These are phyloP conservation scores for Cepaea hortensis DNA, from an alignment of 2,888 invertebrate genomes.

Conservation along the genomic window DNA sequence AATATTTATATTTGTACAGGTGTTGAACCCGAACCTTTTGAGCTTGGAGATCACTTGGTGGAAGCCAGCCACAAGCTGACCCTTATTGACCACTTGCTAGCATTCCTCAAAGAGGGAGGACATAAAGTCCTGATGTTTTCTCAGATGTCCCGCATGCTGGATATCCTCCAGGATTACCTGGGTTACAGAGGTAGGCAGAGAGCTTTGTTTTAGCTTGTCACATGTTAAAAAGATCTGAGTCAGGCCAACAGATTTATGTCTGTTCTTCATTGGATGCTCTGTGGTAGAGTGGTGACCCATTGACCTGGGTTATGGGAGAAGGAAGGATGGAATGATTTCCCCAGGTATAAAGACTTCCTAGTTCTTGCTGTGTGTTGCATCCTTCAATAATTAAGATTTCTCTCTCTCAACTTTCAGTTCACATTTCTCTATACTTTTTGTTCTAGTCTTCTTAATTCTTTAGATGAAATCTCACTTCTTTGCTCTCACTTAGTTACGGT, in stretches of 20 bases:
- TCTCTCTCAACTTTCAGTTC: too few species aligned
- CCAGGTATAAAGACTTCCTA: too few species aligned
- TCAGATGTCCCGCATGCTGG: conserved; percentile 77
- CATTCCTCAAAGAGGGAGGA: conserved; percentile 66
- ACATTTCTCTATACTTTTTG: too few species aligned
- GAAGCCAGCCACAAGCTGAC: conserved; percentile 76
- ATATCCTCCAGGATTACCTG: conserved; percentile 77
- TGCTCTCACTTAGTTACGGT: too few species aligned
- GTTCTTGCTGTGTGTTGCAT: too few species aligned
- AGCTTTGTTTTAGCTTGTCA: background rate
- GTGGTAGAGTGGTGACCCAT: too few species aligned
- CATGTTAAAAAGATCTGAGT: background rate
- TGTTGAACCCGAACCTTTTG: conserved; percentile 77
- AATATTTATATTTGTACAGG: conserved; percentile 60
- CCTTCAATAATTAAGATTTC: too few species aligned
- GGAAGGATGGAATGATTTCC: too few species aligned
- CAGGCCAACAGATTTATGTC: background rate
- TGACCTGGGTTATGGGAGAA: too few species aligned
- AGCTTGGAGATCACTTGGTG: conserved; percentile 77
- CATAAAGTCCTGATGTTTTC: conserved; percentile 77
- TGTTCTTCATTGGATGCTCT: too few species aligned
- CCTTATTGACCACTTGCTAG: conserved; percentile 74
- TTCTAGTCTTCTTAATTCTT: too few species aligned
- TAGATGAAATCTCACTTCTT: too few species aligned
- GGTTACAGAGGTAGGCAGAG: conserved; percentile 69